Conservation (phyloP, 2,113 vertebrate species). For the Numida meleagris region DNA sequence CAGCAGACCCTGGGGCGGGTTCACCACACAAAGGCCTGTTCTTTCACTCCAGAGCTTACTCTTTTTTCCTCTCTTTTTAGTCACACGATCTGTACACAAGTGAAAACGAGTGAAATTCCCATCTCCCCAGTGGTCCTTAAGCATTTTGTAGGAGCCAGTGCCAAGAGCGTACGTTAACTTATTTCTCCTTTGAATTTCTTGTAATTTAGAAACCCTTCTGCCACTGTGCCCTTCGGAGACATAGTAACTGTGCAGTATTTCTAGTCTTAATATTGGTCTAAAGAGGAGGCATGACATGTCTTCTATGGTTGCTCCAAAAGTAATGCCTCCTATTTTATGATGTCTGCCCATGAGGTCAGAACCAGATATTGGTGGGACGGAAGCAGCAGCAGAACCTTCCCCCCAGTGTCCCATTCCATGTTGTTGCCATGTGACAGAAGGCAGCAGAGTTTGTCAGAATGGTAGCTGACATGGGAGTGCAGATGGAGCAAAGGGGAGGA, state of each 20-base stretch:
- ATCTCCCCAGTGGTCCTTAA: neutral
- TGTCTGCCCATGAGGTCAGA: too few relatives aligned
- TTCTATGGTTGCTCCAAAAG: neutral
- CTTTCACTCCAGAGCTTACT: neutral
- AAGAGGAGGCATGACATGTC: neutral
- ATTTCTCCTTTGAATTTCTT: neutral
- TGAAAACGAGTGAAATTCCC: neutral
- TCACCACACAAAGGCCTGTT: neutral
- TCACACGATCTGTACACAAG: neutral
- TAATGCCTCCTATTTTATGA: too few relatives aligned
- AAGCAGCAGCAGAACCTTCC: too few relatives aligned
- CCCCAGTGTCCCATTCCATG: too few relatives aligned
- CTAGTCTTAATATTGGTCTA: neutral
- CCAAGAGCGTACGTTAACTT: neutral
- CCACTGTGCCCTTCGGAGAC: neutral
- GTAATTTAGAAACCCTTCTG: neutral
- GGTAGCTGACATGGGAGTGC: too few relatives aligned
- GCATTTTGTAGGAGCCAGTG: neutral
- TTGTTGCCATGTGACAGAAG: too few relatives aligned
- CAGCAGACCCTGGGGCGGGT: neutral
- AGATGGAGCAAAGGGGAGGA: too few relatives aligned
- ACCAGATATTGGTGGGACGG: too few relatives aligned
- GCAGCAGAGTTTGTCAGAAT: too few relatives aligned
- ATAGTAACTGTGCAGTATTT: neutral
- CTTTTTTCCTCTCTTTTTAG: neutral